phyloP scores from a whole-genome alignment of 2,113 vertebrate genomes.

The Sceloporus undulatus region DNA sequence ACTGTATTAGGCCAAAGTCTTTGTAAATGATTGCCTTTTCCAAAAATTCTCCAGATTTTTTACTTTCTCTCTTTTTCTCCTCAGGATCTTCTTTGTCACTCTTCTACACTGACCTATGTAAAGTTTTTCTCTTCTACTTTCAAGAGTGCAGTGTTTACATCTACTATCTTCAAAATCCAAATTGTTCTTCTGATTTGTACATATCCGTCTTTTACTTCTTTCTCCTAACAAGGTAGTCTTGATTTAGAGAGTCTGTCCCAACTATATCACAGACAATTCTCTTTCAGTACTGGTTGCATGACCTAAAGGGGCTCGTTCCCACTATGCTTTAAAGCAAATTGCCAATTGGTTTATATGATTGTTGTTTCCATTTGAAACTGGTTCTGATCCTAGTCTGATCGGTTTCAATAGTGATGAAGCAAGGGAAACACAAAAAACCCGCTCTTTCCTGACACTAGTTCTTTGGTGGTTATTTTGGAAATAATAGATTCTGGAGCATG shows the following conservation, averaged over 20 bases:
- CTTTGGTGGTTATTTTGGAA: too few relatives aligned
- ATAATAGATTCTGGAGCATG: too few relatives aligned
- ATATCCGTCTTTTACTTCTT: neutral
- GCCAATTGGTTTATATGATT: too few relatives aligned
- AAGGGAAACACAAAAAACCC: too few relatives aligned
- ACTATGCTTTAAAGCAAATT: too few relatives aligned
- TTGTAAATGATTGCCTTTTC: neutral
- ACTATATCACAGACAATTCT: neutral
- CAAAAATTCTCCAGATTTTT: neutral
- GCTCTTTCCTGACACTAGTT: too few relatives aligned
- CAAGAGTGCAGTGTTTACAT: neutral
- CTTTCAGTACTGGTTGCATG: neutral
- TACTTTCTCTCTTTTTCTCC: neutral
- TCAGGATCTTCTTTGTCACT: neutral
- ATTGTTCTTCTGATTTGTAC: neutral
- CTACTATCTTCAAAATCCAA: neutral
- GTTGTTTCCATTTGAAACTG: too few relatives aligned
- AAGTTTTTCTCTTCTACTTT: neutral
- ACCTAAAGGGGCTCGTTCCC: neutral
- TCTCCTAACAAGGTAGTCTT: too few relatives aligned
- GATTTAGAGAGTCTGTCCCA: too few relatives aligned
- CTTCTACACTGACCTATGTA: neutral
- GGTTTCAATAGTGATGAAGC: too few relatives aligned
- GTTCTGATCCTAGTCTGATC: too few relatives aligned
- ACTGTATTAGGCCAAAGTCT: neutral